Conservation (phyloP, 2,888 invertebrate species). For the Scrobipalpa atriplicella region DNA sequence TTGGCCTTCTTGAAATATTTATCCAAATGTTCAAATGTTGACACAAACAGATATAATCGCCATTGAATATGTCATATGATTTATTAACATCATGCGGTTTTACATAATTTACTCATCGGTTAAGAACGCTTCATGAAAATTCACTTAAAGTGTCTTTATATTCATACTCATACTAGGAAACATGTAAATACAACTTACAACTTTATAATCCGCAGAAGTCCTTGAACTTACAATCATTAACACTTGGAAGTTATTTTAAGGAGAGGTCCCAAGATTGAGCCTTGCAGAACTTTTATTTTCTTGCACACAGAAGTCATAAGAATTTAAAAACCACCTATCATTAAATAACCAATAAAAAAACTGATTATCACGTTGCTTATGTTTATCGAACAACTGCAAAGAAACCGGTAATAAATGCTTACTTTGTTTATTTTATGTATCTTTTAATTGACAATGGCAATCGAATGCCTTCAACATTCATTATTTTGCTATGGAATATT, state of each 20-base stretch:
- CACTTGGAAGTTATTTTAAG: not conserved
- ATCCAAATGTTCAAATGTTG: not conserved
- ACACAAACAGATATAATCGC: not conserved
- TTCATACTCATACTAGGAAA: not conserved
- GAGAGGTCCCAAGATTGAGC: not conserved
- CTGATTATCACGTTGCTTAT: not conserved
- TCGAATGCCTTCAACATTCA: not conserved
- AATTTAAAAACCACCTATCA: too few relatives aligned
- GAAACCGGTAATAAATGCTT: not conserved
- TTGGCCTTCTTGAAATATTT: not conserved
- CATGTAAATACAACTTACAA: not conserved
- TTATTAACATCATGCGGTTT: not conserved
- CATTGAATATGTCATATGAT: slow-evolving; percentile 1
- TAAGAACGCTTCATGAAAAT: not conserved
- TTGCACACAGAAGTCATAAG: not conserved
- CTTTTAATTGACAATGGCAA: not conserved
- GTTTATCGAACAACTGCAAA: not conserved
- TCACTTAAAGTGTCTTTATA: slow-evolving; percentile 11
- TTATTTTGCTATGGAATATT: too few relatives aligned
- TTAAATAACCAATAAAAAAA: not conserved
- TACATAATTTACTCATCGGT: slow-evolving; percentile 11
- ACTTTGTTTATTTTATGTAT: not conserved
- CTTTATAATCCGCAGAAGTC: not conserved
- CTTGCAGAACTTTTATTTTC: not conserved
- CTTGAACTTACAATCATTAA: not conserved